phyloP scores from a whole-genome alignment of 2,888 invertebrate genomes.

The Bombylius discolor region DNA sequence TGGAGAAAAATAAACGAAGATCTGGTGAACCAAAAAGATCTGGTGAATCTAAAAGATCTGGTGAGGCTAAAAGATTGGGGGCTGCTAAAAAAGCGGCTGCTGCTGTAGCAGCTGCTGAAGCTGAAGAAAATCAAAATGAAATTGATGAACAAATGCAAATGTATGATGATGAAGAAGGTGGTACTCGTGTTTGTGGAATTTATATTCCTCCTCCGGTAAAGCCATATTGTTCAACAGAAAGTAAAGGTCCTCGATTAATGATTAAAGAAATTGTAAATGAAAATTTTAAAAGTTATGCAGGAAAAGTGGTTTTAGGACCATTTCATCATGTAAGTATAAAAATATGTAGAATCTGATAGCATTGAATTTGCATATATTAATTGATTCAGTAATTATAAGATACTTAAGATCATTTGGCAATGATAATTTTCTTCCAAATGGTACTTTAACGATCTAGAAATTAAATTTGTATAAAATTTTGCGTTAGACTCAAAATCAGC shows the following conservation, averaged over 20 bases:
- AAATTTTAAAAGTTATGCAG: slow-evolving; percentile 96
- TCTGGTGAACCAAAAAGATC: no score
- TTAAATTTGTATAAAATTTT: no score
- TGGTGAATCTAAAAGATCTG: no score
- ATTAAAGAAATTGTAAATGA: slow-evolving; percentile 82
- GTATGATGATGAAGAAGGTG: slow-evolving; percentile 46
- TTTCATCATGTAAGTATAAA: slow-evolving; percentile 71
- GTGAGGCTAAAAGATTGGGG: no score
- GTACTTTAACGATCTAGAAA: no score
- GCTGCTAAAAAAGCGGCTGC: no score
- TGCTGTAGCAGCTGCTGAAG: no score
- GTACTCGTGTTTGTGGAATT: slow-evolving; percentile 62
- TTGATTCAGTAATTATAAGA: neutral
- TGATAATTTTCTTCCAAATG: no score
- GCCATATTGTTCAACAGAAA: slow-evolving; percentile 55
- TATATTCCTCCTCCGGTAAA: slow-evolving; percentile 69
- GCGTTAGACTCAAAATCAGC: no score
- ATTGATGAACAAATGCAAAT: slow-evolving; percentile 9
- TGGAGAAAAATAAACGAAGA: no score
- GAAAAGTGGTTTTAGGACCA: slow-evolving; percentile 70
- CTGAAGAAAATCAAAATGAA: neutral
- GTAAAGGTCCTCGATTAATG: slow-evolving; percentile 70
- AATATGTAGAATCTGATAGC: neutral
- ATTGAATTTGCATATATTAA: neutral
- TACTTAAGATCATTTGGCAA: neutral